Evolutionary conservation across 2,888 invertebrate genomes (phyloP).

Genomic region (Chaitophorus viminalis): DNA sequence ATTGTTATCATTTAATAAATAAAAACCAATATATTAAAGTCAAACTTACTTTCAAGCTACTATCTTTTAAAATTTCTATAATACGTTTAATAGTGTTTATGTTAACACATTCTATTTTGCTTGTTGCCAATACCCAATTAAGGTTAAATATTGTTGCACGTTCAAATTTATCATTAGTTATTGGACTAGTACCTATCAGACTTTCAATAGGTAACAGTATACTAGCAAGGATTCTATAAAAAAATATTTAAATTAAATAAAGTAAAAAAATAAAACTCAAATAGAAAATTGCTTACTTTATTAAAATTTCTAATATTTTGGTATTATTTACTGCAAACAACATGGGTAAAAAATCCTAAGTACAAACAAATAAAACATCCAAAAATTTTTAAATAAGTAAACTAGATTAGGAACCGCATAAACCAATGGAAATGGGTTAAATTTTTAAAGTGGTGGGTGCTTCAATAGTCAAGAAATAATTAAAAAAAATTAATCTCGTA

Average conservation of each 20-base stretch:
- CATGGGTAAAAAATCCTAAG: slow-evolving; percentile 76
- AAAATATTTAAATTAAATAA: slow-evolving; percentile 64
- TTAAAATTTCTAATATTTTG: slow-evolving; percentile 72
- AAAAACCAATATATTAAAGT: no score
- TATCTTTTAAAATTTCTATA: slow-evolving; percentile 75
- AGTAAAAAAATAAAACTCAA: slow-evolving; percentile 46
- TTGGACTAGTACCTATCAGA: slow-evolving; percentile 75
- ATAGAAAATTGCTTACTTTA: slow-evolving; percentile 66
- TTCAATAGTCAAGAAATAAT: no score
- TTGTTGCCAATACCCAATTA: slow-evolving; percentile 74
- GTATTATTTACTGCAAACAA: slow-evolving; percentile 75
- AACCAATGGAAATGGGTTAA: no score
- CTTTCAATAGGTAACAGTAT: slow-evolving; percentile 82
- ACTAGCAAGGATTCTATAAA: slow-evolving; percentile 75
- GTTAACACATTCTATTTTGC: slow-evolving; percentile 78
- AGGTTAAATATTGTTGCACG: slow-evolving; percentile 78
- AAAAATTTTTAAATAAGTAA: no score
- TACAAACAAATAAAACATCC: background rate
- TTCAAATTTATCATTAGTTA: slow-evolving; percentile 75
- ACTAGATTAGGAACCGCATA: no score
- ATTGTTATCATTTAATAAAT: no score
- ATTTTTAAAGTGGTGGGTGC: no score
- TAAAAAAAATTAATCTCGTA: no score
- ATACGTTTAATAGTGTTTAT: slow-evolving; percentile 75
- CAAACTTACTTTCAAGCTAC: slow-evolving; percentile 66